Base-by-base conservation (phyloP, 2,113 vertebrate species). In the Bubo scandiacus region DNA sequence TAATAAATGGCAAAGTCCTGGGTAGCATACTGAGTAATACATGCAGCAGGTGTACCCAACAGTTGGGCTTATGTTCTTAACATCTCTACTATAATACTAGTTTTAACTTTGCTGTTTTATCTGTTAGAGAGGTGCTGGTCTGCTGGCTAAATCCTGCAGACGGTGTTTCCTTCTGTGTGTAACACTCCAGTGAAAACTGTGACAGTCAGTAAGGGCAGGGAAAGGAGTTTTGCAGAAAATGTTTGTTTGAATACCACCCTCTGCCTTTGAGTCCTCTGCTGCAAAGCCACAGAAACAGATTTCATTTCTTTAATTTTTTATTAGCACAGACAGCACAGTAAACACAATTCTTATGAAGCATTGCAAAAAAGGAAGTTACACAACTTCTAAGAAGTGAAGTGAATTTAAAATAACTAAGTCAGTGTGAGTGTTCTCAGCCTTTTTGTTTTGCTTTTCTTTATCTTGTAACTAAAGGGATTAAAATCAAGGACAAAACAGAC, bases 331-430 rank as follows among this genome's bases (percentile, higher is more conserved):
- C 85, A 90, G 78, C n/a, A 36, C 70, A 59, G 68, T 30, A 79
- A 93, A 86, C 63, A 42, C 7, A 23, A 19, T 38, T 59, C 73
- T 85, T 77, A 36, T 0, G 12, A 88, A 59, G 51, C 12, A 2
- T 81, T 94, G 85, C 7, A 2, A 83, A 91, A 92, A 96, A 81
- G 94, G 95, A 97, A 97, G 75, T 96, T 95, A 87, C 91, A 81
- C 82, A 93, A 94, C 84, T 87, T 95, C 9, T 42, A 15, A 91
- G 66, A 94, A 95, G 70, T 38, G 52, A 94, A 94, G 27, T 7
- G 8, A 66, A 77, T 67, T 62, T 74, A 67, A 96, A 93, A 81
- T 85, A 77, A 40, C 12, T 0, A 66, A 87, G 77, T 42, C 79
- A 43, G 26, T 27, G 88, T 77, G 86, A 86, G 79, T 45, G 32